These are phyloP conservation scores for Poeciliopsis presidionis DNA, from an alignment of 2,797 vertebrate species.

Conservation along the genomic window DNA sequence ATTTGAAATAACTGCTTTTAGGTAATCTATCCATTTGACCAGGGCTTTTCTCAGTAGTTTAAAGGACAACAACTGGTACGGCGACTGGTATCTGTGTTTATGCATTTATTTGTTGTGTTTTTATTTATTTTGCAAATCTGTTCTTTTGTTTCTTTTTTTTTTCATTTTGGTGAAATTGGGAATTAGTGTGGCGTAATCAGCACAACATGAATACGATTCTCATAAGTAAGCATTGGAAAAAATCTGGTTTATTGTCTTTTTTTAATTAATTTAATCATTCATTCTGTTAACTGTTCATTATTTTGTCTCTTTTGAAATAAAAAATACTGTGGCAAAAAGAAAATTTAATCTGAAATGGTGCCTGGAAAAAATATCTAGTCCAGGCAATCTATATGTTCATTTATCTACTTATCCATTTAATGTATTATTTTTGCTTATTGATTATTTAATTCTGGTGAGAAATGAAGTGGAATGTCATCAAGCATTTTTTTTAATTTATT, in stretches of 20 bases:
- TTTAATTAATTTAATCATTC: background rate
- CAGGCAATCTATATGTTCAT: background rate
- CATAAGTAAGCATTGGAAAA: background rate
- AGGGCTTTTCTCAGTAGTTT: background rate
- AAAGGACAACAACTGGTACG: too few relatives aligned
- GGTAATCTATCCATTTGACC: background rate
- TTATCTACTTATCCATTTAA: background rate
- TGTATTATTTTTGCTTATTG: background rate
- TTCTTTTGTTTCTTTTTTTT: too few relatives aligned
- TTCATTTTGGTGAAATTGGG: too few relatives aligned
- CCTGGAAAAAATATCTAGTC: background rate
- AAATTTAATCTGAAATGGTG: background rate
- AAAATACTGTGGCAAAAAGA: background rate
- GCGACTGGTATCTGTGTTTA: too few relatives aligned
- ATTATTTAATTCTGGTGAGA: background rate
- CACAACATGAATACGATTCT: background rate
- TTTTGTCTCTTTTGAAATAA: background rate
- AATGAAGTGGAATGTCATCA: too few relatives aligned
- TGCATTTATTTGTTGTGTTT: too few relatives aligned
- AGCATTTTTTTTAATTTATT: too few relatives aligned
- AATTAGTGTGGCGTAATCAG: background rate
- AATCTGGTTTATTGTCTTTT: background rate
- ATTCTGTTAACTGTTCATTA: background rate
- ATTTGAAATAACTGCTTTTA: background rate
- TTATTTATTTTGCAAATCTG: too few relatives aligned